Conservation (phyloP, 37 sponge, comb jelly and placozoan genomes). For the Axinella damicornis region DNA sequence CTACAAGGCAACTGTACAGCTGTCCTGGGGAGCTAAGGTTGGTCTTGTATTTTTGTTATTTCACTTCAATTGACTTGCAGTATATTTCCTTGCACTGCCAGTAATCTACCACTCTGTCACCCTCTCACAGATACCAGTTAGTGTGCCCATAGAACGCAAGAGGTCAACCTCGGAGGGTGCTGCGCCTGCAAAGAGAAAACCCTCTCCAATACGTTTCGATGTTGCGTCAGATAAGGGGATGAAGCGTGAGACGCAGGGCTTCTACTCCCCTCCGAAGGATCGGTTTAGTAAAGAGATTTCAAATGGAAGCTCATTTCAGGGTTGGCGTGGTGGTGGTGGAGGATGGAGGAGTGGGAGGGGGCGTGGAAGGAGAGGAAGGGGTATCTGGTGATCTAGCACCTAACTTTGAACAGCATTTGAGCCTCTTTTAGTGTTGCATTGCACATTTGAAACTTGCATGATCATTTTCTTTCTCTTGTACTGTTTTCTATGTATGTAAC, state of each 20-base stretch:
- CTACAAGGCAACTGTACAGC: constrained; percentile 42
- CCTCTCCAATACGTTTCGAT: constrained; percentile 60
- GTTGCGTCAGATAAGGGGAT: background rate
- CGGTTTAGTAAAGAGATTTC: constrained; percentile 55
- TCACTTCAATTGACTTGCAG: too few species aligned
- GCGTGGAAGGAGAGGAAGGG: constrained; percentile 8
- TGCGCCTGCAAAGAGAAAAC: constrained; percentile 46
- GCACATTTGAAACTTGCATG: too few species aligned
- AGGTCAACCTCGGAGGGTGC: constrained; percentile 18
- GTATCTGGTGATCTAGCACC: too few species aligned
- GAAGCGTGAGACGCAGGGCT: constrained; percentile 6
- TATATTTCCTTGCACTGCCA: too few species aligned
- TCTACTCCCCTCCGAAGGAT: constrained; percentile 69
- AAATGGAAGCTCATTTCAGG: constrained; percentile 20
- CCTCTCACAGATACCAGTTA: constrained; percentile 15
- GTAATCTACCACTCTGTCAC: too few species aligned
- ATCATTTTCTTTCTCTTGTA: too few species aligned
- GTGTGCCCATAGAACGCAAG: constrained; percentile 20
- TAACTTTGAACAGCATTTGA: too few species aligned
- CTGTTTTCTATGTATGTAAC: too few species aligned
- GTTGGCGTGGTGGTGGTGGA: constrained; percentile 11
- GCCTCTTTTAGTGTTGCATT: too few species aligned
- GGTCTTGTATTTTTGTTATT: too few species aligned
- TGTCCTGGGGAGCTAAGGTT: constrained; percentile 76
- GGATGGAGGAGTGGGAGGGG: constrained; percentile 56